Evolutionary conservation across 2,888 invertebrate genomes (phyloP).

Genomic region (Nipponacmea schrenckii): DNA sequence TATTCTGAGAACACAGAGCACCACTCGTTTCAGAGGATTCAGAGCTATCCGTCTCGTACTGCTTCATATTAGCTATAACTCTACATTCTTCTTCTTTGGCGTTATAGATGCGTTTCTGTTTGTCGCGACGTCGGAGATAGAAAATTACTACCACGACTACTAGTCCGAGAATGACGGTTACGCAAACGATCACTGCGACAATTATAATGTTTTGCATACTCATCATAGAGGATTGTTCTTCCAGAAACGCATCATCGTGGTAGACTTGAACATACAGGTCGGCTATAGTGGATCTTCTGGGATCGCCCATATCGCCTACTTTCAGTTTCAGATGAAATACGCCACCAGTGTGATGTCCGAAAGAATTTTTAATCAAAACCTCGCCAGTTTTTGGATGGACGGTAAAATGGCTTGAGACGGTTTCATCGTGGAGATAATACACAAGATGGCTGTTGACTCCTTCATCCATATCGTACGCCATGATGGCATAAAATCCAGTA

Average conservation of each 20-base stretch:
- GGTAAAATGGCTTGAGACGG: constrained; percentile 28
- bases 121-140: constrained; percentile 36
- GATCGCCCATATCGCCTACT: constrained; percentile 25
- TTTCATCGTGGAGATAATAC: constrained; percentile 28
- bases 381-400: constrained; percentile 25
- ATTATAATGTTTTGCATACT: constrained; percentile 35
- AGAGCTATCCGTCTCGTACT: constrained; percentile 8
- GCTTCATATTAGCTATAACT: constrained; percentile 24
- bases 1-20: constrained; percentile 2
- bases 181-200: constrained; percentile 40
- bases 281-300: constrained; percentile 26
- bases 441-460: constrained; percentile 30
- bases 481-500: constrained; percentile 26
- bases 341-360: not conserved
- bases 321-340: constrained; percentile 19
- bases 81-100: constrained; percentile 35
- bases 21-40: constrained; percentile 8
- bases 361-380: not conserved
- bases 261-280: constrained; percentile 32
- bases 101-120: constrained; percentile 29
- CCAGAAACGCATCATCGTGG: constrained; percentile 24
- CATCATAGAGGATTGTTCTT: not conserved
- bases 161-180: constrained; percentile 38
- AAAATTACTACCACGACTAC: constrained; percentile 38
- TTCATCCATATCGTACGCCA: constrained; percentile 33